Evolutionary conservation across 2,888 invertebrate genomes (phyloP).

Genomic region (Ennomos quercinarius): DNA sequence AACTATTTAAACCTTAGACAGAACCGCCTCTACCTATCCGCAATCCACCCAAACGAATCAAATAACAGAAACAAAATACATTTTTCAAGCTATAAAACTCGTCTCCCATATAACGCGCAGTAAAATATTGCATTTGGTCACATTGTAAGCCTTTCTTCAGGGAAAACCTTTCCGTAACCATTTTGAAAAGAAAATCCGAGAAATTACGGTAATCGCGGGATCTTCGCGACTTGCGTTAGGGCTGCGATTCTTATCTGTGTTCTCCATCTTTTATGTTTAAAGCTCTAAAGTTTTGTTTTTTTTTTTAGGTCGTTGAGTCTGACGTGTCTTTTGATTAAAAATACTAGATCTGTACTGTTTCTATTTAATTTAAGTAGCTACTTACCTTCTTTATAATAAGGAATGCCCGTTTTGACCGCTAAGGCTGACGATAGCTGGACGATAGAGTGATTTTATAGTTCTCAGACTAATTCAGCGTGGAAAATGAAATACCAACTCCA

Average conservation of each 20-base stretch:
- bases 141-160: constrained; percentile 29
- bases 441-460: no score
- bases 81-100: constrained; percentile 41
- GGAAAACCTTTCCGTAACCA: constrained; percentile 24
- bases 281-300: constrained; percentile 6
- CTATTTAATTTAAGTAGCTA: no score
- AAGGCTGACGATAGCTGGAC: no score
- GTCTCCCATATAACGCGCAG: constrained; percentile 33
- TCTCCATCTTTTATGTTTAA: constrained; percentile 20
- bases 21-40: background rate
- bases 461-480: no score
- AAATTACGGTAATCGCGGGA: constrained; percentile 29
- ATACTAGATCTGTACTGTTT: no score
- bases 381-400: no score
- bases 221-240: constrained; percentile 12
- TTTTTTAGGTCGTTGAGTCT: background rate
- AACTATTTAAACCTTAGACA: background rate
- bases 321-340: no score
- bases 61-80: constrained; percentile 40
- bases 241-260: constrained; percentile 16
- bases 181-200: constrained; percentile 17
- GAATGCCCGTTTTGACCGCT: no score
- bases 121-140: constrained; percentile 43
- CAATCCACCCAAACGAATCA: constrained; percentile 5
- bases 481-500: no score